Base-by-base conservation (phyloP, 2,113 vertebrate genomes). In the Chlorodrepanis virens region DNA sequence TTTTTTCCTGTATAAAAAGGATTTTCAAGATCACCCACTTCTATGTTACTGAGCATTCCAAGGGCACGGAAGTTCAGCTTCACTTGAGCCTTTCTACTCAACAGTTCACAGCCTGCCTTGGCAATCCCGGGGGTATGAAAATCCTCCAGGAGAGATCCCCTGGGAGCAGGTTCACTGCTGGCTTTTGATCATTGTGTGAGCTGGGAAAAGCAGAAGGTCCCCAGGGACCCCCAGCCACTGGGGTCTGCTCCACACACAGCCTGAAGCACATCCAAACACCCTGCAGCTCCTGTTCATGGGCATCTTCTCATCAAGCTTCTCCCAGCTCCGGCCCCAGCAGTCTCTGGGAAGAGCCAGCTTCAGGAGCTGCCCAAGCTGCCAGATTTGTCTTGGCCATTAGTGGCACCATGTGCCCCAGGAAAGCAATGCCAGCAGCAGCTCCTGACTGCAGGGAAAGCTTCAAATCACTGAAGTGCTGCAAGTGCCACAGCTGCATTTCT, bases 331-430 rank as follows among this genome's bases (percentile, higher is more conserved):
- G 16, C n/a, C 13, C 44, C 39, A 22, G 16, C 49, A 72, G 53
- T 2, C 11, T 14, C 50, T 11, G 24, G 35, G 29, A 69, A 54
- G 0, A 9, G 52, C 18, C 68, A 67, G 6, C 28, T 50, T 9
- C 28, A 53, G 47, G 27, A 39, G 53, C 10, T 39, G 28, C 54
- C 35, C 28, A 29, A 79, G 33, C 12, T 37, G 25, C 50, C 61
- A 40, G 40, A 16, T 24, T 40, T 44, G 16, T 29, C 82, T 17
- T 11, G 53, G 59, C 35, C 53, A 35, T 14, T 5, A 7, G 28
- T 9, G 37, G 52, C 67, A 71, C 50, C 22, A 23, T 1, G 24
- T 1, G 2, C 14, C 27, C n/a, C 2, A 0, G 28, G 17, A 76
- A 42, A 44, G 23, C 33, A 63, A 42, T 1, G 14, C 53, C 29